Percentiles rank a stretch among this genome's conserved stretches.
Conservation (phyloP, 2,888 invertebrate species). For the Polydrusus cervinus region DNA sequence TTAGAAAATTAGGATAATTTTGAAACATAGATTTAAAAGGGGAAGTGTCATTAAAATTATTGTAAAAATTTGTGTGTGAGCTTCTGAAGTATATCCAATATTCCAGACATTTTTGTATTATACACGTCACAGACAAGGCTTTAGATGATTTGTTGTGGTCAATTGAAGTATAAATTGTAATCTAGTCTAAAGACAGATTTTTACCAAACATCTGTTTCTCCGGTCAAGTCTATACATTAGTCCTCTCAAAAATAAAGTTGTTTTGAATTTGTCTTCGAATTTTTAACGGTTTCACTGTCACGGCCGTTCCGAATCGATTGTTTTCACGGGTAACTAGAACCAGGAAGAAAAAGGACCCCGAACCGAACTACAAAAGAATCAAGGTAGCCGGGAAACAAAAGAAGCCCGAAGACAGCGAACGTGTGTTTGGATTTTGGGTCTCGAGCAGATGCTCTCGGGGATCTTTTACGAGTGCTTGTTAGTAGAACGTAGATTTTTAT, state of each 20-base stretch:
- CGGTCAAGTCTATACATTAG: neutral
- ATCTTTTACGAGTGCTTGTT: slow-evolving; percentile 36
- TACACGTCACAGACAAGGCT: no score
- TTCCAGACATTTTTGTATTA: no score
- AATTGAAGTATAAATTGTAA: no score
- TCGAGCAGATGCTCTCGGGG: slow-evolving; percentile 48
- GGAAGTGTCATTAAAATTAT: no score
- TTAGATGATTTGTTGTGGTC: no score
- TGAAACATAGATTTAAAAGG: no score
- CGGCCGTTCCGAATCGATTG: slow-evolving; percentile 51
- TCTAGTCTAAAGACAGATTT: no score
- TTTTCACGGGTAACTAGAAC: slow-evolving; percentile 51
- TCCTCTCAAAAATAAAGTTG: slow-evolving; percentile 32
- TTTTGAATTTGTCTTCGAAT: slow-evolving; percentile 43
- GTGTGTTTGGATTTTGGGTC: slow-evolving; percentile 48
- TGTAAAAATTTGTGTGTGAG: no score
- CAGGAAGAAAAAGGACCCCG: slow-evolving; percentile 51
- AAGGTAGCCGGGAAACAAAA: slow-evolving; percentile 48
- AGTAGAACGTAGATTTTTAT: neutral
- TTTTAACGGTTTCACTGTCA: slow-evolving; percentile 50
- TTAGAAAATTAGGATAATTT: no score
- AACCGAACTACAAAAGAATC: slow-evolving; percentile 45
- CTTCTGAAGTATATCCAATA: no score
- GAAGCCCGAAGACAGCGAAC: slow-evolving; percentile 51
- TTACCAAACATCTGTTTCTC: neutral